Percentiles rank a stretch among this genome's conserved stretches.
phyloP scores from a whole-genome alignment of 1,140 invertebrate species.

The Magallana gigas region DNA sequence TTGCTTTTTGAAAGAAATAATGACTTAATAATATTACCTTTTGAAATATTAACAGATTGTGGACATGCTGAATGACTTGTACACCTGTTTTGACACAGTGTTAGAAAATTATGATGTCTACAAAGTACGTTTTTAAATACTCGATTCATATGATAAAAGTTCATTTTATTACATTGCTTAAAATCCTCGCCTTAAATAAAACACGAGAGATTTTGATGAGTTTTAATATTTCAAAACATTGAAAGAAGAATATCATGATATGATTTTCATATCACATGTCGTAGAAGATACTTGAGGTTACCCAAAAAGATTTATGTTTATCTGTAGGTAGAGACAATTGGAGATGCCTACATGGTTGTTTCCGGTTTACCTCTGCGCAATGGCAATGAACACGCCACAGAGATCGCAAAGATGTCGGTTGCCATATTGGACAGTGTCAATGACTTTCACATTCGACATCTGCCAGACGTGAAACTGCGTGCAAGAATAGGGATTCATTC shows the following conservation, averaged over 20 bases:
- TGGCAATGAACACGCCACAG: slow-evolving; percentile 80
- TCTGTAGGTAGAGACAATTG: slow-evolving; percentile 65
- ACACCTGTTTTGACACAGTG: slow-evolving; percentile 96
- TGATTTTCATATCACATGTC: too few species aligned
- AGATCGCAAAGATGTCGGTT: slow-evolving; percentile 84
- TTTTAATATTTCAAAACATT: too few species aligned
- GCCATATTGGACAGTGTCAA: slow-evolving; percentile 80
- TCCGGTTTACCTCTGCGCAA: slow-evolving; percentile 67
- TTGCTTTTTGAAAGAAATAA: background rate
- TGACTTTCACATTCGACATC: slow-evolving; percentile 82
- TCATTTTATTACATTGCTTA: too few species aligned
- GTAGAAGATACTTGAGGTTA: too few species aligned
- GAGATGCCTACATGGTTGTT: slow-evolving; percentile 88
- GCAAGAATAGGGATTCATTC: slow-evolving; percentile 70
- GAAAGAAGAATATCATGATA: too few species aligned
- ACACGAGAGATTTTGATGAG: too few species aligned
- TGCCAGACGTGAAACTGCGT: slow-evolving; percentile 58
- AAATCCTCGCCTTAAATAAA: too few species aligned
- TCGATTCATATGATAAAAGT: too few species aligned
- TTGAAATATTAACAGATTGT: slow-evolving; percentile 86
- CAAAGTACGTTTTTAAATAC: slow-evolving; percentile 85
- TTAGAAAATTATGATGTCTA: slow-evolving; percentile 98
- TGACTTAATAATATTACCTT: too few species aligned
- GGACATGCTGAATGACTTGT: slow-evolving; percentile 96
- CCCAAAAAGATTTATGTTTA: too few species aligned